These are phyloP conservation scores for Parnassius smintheus DNA, from an alignment of 2,888 invertebrate species.

Conservation along the genomic window DNA sequence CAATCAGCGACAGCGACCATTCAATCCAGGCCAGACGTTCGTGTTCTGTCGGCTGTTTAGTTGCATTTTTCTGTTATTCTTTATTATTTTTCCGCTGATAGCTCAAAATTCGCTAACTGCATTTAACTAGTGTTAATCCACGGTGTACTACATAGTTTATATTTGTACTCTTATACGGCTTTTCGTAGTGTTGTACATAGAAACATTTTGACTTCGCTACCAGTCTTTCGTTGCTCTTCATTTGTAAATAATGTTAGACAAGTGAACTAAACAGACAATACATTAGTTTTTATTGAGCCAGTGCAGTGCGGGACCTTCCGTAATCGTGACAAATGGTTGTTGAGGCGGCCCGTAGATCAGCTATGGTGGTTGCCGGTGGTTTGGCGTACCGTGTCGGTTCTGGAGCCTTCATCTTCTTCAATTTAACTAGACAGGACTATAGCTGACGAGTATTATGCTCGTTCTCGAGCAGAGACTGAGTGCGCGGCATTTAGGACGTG, in stretches of 20 bases:
- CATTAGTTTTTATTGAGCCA: conserved; percentile 27
- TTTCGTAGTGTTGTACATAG: conserved; percentile 1
- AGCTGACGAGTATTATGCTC: conserved; percentile 79
- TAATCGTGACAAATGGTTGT: conserved; percentile 68
- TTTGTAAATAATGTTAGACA: conserved; percentile 71
- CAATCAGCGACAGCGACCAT: conserved; percentile 69
- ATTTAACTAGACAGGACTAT: conserved; percentile 73
- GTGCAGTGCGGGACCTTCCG: conserved; percentile 37
- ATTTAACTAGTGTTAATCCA: conserved; percentile 48
- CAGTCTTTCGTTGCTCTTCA: conserved; percentile 17
- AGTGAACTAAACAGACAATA: conserved; percentile 46
- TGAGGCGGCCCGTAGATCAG: conserved; percentile 58
- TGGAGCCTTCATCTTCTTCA: conserved; percentile 74
- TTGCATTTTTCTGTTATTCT: conserved; percentile 49
- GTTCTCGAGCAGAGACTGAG: conserved; percentile 75
- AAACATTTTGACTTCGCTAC: not conserved
- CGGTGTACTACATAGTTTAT: conserved; percentile 29
- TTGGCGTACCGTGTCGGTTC: conserved; percentile 59
- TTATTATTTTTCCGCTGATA: conserved; percentile 43
- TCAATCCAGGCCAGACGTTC: conserved; percentile 64
- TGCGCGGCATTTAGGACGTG: conserved; percentile 64
- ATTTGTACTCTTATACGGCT: conserved; percentile 2
- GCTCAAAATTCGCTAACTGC: conserved; percentile 27
- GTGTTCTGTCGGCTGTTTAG: conserved; percentile 44
- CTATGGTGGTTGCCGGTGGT: conserved; percentile 69